Evolutionary conservation across 2,797 vertebrate genomes (phyloP).

Genomic region (Australoheros facetus): DNA sequence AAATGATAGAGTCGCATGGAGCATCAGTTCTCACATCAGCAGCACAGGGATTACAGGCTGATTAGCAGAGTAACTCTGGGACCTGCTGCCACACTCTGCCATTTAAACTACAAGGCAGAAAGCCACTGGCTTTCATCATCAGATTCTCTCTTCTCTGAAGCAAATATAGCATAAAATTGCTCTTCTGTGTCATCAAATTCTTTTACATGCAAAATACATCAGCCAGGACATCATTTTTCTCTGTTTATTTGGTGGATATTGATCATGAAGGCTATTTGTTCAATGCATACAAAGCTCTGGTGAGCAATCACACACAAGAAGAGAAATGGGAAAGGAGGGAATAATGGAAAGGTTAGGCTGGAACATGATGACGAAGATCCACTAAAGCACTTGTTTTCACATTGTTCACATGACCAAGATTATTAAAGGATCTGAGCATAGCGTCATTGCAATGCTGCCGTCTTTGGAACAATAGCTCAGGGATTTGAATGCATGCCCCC

Average conservation of each 20-base stretch:
- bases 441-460: too few species aligned
- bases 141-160: conserved; percentile 22
- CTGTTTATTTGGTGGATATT: neutral
- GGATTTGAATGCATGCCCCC: too few species aligned
- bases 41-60: conserved; percentile 64
- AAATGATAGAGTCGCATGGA: conserved; percentile 70
- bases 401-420: too few species aligned
- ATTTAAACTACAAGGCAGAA: conserved; percentile 31
- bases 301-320: neutral
- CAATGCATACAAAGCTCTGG: neutral
- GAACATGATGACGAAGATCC: neutral
- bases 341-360: neutral
- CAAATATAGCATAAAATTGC: conserved; percentile 27
- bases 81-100: conserved; percentile 30
- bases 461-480: too few species aligned
- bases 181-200: conserved; percentile 20
- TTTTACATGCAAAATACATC: conserved; percentile 26
- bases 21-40: conserved; percentile 62
- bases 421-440: too few species aligned
- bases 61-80: conserved; percentile 56
- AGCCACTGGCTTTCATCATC: conserved; percentile 6
- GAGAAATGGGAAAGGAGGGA: neutral
- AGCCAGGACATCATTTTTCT: neutral
- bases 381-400: neutral
- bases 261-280: neutral